A percentile compares a stretch with the other conserved stretches of the same genome.
Evolutionary conservation across 2,797 vertebrate species (phyloP).

Genomic region (Brachymystax lenok): DNA sequence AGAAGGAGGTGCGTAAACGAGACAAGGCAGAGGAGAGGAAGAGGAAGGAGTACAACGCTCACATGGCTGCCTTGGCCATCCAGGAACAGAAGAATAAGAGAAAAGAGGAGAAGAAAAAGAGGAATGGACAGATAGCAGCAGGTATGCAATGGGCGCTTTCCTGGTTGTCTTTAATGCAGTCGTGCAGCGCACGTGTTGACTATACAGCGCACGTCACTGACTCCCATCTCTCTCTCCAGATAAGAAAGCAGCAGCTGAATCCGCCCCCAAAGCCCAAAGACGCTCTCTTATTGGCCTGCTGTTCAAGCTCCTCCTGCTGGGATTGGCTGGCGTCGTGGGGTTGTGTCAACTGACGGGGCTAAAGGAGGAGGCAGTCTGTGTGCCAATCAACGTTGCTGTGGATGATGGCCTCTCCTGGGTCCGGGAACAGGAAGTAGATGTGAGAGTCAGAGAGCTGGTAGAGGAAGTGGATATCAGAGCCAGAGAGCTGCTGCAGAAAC

Average conservation of each 20-base stretch:
- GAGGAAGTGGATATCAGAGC: conserved; percentile 47
- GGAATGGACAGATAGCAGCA: conserved; percentile 68
- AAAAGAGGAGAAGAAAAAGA: conserved; percentile 84
- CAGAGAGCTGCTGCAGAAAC: conserved; percentile 81
- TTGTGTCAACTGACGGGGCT: conserved; percentile 84
- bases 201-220: background rate
- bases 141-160: conserved; percentile 35
- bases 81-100: conserved; percentile 84
- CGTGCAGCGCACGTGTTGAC: background rate
- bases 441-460: conserved; percentile 71
- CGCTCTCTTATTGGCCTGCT: conserved; percentile 74
- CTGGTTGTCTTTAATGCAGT: background rate
- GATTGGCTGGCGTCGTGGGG: conserved; percentile 66
- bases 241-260: conserved; percentile 66
- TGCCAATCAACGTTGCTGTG: conserved; percentile 78
- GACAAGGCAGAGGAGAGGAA: conserved; percentile 93
- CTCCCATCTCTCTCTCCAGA: conserved; percentile 58
- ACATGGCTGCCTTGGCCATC: conserved; percentile 76
- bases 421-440: conserved; percentile 75
- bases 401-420: conserved; percentile 81
- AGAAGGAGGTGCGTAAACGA: conserved; percentile 86
- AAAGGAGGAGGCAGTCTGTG: conserved; percentile 78
- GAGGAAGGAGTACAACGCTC: conserved; percentile 89
- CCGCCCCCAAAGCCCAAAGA: conserved; percentile 57
- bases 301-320: conserved; percentile 81